Base-by-base conservation (phyloP, 2,797 vertebrate genomes). In the Oryzias sinensis region DNA sequence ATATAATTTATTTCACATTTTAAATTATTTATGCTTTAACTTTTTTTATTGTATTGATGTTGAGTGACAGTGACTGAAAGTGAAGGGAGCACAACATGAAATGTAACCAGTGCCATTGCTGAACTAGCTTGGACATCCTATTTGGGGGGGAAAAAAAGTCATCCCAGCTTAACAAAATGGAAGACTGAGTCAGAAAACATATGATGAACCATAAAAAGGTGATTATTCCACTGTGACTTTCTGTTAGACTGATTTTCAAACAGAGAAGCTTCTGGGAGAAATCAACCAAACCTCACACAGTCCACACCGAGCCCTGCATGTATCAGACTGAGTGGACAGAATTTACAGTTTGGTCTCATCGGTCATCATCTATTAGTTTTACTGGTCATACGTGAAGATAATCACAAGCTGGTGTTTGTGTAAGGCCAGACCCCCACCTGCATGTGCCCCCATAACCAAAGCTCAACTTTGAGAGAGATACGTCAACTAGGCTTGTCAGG, bases 301-400 rank as follows among this genome's bases (percentile, higher is more conserved):
- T 84, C 81, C 77, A 86, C 79, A 81, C 80, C 83, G 72, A 72
- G 72, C 70, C 79, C 70, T 57, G 72, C 62, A 88, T 90, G 81
- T 82, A 87, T 89, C 87, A 89, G 79, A 64, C 65, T 62, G 73
- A 80, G 79, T 74, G 66, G 59, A 79, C 82, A 80, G 80, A 81
- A 89, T 92, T 91, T 90, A 89, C 84, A 87, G 82, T 86, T 80
- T 70, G 80, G 87, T 74, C 85, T 70, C 79, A 90, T 89, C 83
- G 81, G 83, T 86, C 87, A 86, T 88, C 86, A 90, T 90, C 88
- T 88, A 87, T 90, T 89, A 89, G 84, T 87, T 90, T 90, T 90
- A 90, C 87, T 85, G 85, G 85, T 77, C 83, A 82, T 87, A 77
- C 83, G 84, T 85, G 82, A 80, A 83, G 71, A 80, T 82, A 88